Conservation (phyloP, 2,113 vertebrate genomes). For the Oreotrochilus melanogaster region DNA sequence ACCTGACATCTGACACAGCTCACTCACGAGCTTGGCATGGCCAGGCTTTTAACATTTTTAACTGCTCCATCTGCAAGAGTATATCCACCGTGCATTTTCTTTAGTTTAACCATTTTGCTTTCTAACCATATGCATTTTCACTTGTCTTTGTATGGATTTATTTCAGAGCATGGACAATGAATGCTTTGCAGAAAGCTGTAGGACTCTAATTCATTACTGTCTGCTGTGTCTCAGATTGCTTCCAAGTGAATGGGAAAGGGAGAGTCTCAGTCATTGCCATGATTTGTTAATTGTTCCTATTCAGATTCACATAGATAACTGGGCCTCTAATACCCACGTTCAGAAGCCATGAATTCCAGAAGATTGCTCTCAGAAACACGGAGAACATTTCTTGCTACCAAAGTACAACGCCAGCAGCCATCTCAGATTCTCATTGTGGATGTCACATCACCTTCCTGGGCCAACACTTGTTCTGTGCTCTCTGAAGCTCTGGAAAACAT, state of each 20-base stretch:
- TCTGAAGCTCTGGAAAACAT: constrained; percentile 90
- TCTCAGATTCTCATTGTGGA: constrained; percentile 86
- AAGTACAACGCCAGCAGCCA: constrained; percentile 76
- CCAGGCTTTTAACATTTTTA: neutral
- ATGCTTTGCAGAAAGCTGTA: neutral
- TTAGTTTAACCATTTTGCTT: neutral
- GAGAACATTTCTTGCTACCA: neutral
- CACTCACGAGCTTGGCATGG: neutral
- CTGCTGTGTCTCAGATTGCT: neutral
- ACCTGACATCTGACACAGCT: neutral
- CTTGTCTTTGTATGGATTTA: neutral
- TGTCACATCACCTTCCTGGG: constrained; percentile 83
- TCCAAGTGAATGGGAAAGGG: neutral
- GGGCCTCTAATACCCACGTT: neutral
- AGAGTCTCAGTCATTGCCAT: neutral
- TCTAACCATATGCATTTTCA: neutral
- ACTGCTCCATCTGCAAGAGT: neutral
- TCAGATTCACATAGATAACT: neutral
- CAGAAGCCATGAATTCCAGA: constrained; percentile 62
- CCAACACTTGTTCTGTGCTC: constrained; percentile 76
- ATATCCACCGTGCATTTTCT: neutral
- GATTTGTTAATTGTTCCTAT: neutral
- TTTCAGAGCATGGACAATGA: neutral
- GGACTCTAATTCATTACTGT: neutral
- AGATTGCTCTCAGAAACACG: neutral